Evolutionary conservation across 23 tunicate species (phyloP), one percentile per base, ranked within the genome.

Genomic region (Corella eumyota): DNA sequence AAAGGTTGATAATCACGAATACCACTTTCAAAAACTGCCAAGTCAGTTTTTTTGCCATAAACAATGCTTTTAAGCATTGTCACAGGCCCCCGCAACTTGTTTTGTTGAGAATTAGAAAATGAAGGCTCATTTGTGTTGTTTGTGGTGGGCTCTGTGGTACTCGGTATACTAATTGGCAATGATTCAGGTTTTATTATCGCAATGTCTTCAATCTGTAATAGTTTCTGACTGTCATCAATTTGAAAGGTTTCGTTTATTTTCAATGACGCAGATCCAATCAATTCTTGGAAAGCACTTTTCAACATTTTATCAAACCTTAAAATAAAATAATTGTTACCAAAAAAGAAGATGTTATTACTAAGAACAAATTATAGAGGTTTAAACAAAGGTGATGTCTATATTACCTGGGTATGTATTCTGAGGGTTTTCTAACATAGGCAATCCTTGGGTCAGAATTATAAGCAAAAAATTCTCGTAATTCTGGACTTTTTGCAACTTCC

Each of bases 351-450:
- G n/a, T n/a, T n/a, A n/a, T n/a, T n/a, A n/a, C n/a, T n/a, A n/a
- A n/a, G n/a, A n/a, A n/a, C n/a, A n/a, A n/a, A n/a, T n/a, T n/a
- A n/a, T n/a, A n/a, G n/a, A n/a, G n/a, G n/a, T n/a, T n/a, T n/a
- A n/a, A n/a, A n/a, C n/a, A n/a, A n/a, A n/a, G n/a, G n/a, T n/a
- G n/a, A n/a, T n/a, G 48, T 40, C 15, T 40, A 40, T 40, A 40
- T 40, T 47, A 88, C 96, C 96, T 88, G 23, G 96, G 96, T 26
- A 88, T 66, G 20, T 56, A 36, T 29, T 88, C 80, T 3, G 88
- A 70, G 0, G 88, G 67, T 68, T 62, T 73, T 1, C 76, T 52
- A 4, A 88, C 96, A 51, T 59, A 88, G 0, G 96, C 96, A 25
- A 88, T 79, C 17, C 96, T 50, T 4, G 96, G 88, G 36, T 88